Evolutionary conservation across 2,888 invertebrate species (phyloP), one percentile per base, ranked within the genome.

Genomic region (Gryllus longicercus): DNA sequence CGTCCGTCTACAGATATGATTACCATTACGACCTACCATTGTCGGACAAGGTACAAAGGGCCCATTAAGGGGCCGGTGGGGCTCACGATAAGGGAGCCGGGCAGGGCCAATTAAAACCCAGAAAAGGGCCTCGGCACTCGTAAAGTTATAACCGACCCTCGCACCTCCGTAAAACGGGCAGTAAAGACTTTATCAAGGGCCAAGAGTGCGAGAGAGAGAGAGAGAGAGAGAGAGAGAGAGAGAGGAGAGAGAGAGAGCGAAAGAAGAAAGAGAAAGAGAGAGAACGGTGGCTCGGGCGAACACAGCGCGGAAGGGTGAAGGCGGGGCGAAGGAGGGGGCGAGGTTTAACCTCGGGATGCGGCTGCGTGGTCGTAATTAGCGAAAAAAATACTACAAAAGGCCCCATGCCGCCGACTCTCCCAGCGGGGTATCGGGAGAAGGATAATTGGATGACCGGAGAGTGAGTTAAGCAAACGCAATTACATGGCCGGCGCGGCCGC

Each of bases 1-100:
- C 63, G 63, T 63, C n/a, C 63, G 63, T 63, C 63, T 63, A n/a
- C 63, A 63, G 63, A 63, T 63, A 63, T 63, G 63, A 63, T 63
- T 63, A 63, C 63, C 63, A n/a, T 63, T 63, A 63, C 63, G 63
- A 63, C 63, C 63, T 63, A 63, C 63, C 63, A 63, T 63, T 63
- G 63, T 63, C 63, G 63, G 63, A 63, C 63, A 63, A 63, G 63
- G 63, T 63, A 63, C 63, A 63, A 63, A 63, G n/a, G 63, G 63
- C 63, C 63, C 63, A 63, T 63, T 63, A 63, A n/a, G n/a, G 63
- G 63, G 16, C 63, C 63, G 16, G 63, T n/a, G 14, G 63, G n/a
- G 63, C 63, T 63, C n/a, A 63, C 63, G 63, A 63, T 63, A 63
- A 63, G 63, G n/a, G 16, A 14, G 63, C 63, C 63, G 63, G 63